These are phyloP conservation scores for Cyaniris semiargus DNA, from an alignment of 2,888 invertebrate species.

Conservation along the genomic window DNA sequence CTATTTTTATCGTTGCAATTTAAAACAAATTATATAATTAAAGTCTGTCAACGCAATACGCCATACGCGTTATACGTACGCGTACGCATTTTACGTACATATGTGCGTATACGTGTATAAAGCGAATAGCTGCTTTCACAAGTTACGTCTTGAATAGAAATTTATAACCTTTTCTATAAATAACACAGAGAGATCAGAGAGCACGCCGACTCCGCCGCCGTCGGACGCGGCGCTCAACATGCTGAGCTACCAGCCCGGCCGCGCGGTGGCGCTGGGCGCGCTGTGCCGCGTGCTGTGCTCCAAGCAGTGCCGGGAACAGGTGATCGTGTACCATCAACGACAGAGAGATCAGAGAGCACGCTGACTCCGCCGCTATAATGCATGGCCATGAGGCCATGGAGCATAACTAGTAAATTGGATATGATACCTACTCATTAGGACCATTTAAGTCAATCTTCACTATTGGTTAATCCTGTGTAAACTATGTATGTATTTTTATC, in stretches of 20 bases:
- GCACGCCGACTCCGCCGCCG: slow-evolving; percentile 79
- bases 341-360: slow-evolving; percentile 54
- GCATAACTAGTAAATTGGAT: background rate
- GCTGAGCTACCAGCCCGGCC: slow-evolving; percentile 90
- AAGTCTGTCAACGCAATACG: background rate
- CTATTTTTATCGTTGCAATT: background rate
- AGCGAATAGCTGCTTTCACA: too few species aligned
- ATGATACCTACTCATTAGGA: too few species aligned
- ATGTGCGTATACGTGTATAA: too few species aligned
- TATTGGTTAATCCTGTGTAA: too few species aligned
- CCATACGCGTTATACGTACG: background rate
- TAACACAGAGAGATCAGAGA: slow-evolving; percentile 62
- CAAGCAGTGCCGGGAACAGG: slow-evolving; percentile 94
- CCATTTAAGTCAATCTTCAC: too few species aligned
- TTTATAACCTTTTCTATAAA: too few species aligned
- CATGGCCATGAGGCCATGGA: background rate
- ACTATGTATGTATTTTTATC: too few species aligned
- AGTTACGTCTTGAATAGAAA: too few species aligned
- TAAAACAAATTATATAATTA: background rate
- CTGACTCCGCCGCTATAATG: slow-evolving; percentile 70
- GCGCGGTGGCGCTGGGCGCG: slow-evolving; percentile 97
- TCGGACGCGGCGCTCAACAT: slow-evolving; percentile 87
- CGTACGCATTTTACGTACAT: background rate
- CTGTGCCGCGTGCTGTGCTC: slow-evolving; percentile 97
- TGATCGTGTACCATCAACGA: background rate